phyloP scores from a whole-genome alignment of 2,113 vertebrate species.

The Xerus inauris region DNA sequence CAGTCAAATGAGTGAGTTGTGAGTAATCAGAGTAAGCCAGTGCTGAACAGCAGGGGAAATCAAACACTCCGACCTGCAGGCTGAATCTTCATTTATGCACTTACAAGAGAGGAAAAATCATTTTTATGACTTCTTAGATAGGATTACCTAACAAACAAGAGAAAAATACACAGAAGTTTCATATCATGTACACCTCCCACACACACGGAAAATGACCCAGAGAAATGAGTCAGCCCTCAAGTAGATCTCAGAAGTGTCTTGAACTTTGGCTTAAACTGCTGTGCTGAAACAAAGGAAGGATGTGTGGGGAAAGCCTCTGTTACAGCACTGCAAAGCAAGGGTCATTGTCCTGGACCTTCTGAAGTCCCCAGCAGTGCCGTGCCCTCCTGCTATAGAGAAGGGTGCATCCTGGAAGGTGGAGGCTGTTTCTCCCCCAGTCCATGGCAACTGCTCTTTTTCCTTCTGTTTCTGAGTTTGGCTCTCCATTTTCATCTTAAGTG shows the following conservation, averaged over 20 bases:
- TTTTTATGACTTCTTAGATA: not conserved
- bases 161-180: not conserved
- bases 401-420: not conserved
- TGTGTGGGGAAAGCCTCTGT: not conserved
- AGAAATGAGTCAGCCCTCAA: not conserved
- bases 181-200: not conserved
- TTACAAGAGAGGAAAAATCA: not conserved
- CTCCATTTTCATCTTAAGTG: not conserved
- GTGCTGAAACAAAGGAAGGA: not conserved
- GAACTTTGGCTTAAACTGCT: not conserved
- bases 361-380: not conserved
- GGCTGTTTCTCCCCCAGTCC: no score
- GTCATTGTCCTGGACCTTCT: not conserved
- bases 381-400: not conserved
- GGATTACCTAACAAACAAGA: not conserved
- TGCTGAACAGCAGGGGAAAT: not conserved
- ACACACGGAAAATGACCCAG: not conserved
- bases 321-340: not conserved
- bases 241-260: not conserved
- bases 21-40: not conserved
- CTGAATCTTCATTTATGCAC: not conserved
- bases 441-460: not conserved
- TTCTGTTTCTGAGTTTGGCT: not conserved
- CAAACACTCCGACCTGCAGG: not conserved
- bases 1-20: not conserved